These are phyloP conservation scores for Nymphalis io DNA, from an alignment of 1,140 invertebrate species.

Conservation along the genomic window DNA sequence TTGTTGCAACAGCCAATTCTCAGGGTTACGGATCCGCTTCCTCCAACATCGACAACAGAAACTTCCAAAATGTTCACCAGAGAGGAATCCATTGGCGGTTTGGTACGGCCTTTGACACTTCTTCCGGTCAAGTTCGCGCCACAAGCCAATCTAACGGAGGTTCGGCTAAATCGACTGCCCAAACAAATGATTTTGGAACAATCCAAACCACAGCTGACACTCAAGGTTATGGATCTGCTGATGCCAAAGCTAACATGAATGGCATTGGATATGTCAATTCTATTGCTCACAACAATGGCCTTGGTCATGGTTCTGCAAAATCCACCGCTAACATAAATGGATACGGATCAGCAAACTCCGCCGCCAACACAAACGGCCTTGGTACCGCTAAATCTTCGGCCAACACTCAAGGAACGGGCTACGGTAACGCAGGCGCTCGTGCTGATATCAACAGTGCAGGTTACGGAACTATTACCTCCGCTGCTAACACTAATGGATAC, in stretches of 20 bases:
- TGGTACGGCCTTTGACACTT: conserved; percentile 52
- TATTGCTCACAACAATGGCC: conserved; percentile 44
- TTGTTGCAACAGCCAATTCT: conserved; percentile 46
- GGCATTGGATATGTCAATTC: conserved; percentile 48
- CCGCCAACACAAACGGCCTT: conserved; percentile 39
- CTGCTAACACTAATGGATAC: conserved; percentile 34
- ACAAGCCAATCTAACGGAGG: conserved; percentile 44
- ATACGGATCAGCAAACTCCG: conserved; percentile 43
- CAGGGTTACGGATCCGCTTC: conserved; percentile 51
- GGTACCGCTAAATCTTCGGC: conserved; percentile 36
- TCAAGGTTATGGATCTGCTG: conserved; percentile 51
- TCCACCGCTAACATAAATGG: conserved; percentile 50
- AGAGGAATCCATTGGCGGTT: conserved; percentile 58
- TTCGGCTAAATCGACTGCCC: conserved; percentile 37
- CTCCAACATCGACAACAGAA: conserved; percentile 54
- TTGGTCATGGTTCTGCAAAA: conserved; percentile 50
- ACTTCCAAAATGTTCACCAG: conserved; percentile 30
- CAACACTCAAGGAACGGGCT: conserved; percentile 37
- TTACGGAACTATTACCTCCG: conserved; percentile 12
- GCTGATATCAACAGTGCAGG: conserved; percentile 25
- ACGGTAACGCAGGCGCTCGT: conserved; percentile 40
- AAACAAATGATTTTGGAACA: conserved; percentile 39
- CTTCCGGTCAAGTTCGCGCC: conserved; percentile 40
- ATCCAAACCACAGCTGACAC: conserved; percentile 52
- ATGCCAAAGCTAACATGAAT: conserved; percentile 49